Evolutionary conservation across 2,888 invertebrate genomes (phyloP).

Genomic region (Embidobia sp.): DNA sequence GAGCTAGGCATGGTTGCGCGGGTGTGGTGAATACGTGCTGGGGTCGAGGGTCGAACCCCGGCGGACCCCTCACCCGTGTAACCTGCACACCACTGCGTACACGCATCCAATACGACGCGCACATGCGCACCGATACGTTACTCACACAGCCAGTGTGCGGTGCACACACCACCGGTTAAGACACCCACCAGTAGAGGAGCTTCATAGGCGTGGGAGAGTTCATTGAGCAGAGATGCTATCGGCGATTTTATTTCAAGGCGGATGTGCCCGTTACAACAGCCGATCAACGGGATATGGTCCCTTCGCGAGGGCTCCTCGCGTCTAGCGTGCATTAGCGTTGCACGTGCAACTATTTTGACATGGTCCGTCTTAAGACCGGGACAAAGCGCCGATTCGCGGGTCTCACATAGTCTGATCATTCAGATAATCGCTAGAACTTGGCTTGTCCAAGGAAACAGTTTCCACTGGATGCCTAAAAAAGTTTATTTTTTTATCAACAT

Average conservation of each 20-base stretch:
- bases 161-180: slow-evolving; percentile 59
- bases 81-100: slow-evolving; percentile 72
- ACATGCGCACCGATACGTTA: slow-evolving; percentile 15
- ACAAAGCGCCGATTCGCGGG: slow-evolving; percentile 28
- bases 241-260: slow-evolving; percentile 81
- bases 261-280: slow-evolving; percentile 78
- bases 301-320: slow-evolving; percentile 52
- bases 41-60: slow-evolving; percentile 79
- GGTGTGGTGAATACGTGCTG: slow-evolving; percentile 82
- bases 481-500: no score
- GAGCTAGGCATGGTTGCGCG: slow-evolving; percentile 77
- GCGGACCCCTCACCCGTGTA: slow-evolving; percentile 75
- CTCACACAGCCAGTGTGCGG: slow-evolving; percentile 48
- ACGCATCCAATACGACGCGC: slow-evolving; percentile 43
- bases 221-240: slow-evolving; percentile 81
- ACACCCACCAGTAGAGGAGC: slow-evolving; percentile 72
- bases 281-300: slow-evolving; percentile 73
- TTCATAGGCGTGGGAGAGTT: slow-evolving; percentile 81
- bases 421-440: slow-evolving; percentile 5
- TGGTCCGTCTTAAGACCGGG: slow-evolving; percentile 30
- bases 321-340: slow-evolving; percentile 56
- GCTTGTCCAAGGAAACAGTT: background rate
- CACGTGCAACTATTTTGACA: slow-evolving; percentile 58
- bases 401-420: background rate
- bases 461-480: no score